These are phyloP conservation scores for Chaetodon trifasciatus DNA, from an alignment of 2,797 vertebrate genomes.

Conservation along the genomic window DNA sequence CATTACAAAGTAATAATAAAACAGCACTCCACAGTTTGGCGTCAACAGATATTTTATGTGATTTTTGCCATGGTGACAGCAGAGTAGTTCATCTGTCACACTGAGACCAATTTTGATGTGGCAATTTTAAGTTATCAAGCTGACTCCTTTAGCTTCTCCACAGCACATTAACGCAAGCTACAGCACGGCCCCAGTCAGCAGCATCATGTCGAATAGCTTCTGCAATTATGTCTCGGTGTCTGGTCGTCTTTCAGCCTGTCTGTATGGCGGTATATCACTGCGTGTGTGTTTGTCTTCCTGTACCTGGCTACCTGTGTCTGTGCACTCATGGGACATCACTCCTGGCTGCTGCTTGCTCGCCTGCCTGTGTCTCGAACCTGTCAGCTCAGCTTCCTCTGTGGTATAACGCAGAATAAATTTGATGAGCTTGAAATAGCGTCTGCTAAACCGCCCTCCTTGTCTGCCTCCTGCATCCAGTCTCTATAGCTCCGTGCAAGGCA, in stretches of 20 bases:
- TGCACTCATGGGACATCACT: slow-evolving; percentile 51
- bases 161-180: slow-evolving; percentile 43
- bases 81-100: slow-evolving; percentile 45
- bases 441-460: slow-evolving; percentile 49
- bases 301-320: slow-evolving; percentile 54
- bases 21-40: slow-evolving; percentile 7
- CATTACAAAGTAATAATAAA: slow-evolving; percentile 35
- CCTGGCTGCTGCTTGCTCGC: slow-evolving; percentile 37
- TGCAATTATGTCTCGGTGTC: slow-evolving; percentile 51
- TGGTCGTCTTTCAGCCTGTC: slow-evolving; percentile 27
- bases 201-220: slow-evolving; percentile 54
- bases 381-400: slow-evolving; percentile 65
- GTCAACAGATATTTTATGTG: slow-evolving; percentile 37
- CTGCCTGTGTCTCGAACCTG: slow-evolving; percentile 55
- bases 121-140: slow-evolving; percentile 59
- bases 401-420: slow-evolving; percentile 58
- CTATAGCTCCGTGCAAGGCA: slow-evolving; percentile 19
- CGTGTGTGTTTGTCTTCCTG: slow-evolving; percentile 39
- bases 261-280: slow-evolving; percentile 24
- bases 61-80: slow-evolving; percentile 40
- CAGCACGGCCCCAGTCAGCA: slow-evolving; percentile 20
- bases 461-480: slow-evolving; percentile 46
- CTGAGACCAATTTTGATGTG: slow-evolving; percentile 30
- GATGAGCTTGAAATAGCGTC: slow-evolving; percentile 76
- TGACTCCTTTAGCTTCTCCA: slow-evolving; percentile 38